Base-by-base conservation (phyloP, 2,888 invertebrate species). In the Rhogogaster chlorosoma region DNA sequence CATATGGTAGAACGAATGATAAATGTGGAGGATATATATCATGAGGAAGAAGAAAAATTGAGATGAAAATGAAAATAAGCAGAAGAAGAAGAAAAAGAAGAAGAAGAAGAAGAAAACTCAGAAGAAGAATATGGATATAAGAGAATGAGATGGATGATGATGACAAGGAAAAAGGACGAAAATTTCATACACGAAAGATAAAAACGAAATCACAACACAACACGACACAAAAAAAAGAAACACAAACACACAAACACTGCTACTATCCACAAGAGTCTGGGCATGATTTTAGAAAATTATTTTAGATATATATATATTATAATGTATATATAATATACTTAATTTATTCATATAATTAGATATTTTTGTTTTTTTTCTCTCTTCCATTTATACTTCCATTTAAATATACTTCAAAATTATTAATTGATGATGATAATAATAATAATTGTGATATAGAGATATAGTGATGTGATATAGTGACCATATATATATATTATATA, bases 381-480 rank as follows among this genome's bases (percentile, higher is more conserved):
- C 18, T 5, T 22, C 3, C 36, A 12, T 67, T 15, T 45, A 12
- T 29, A 26, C 22, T 29, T 32, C 32, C 12, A 45, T n/a, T n/a
- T n/a, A 57, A 57, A 6, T 38, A 22, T 26, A 64, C 64, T 64
- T 9, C 9, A 64, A 26, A 26, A 64, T 22, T 12, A 71, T 38
- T 36, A 15, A 73, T 73, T 26, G 12, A 45, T 22, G n/a, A n/a
- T 45, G 45, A 75, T 45, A 75, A 36, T 26, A n/a, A 36, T 32
- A 70, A 36, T 75, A 22, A 32, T 42, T 45, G 29, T 57, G 49
- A 29, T 5, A 78, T 57, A 78, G 49, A 29, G 49, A 53, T 22
- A 38, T 42, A 45, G 22, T 73, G 18, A 73, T 64, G 71, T 89
- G 89, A 90, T 88, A 89, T 91, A 91, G 90, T 88, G 87, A 88